Conservation (phyloP, 2,113 vertebrate species). For the Ivindomyrus marchei region DNA sequence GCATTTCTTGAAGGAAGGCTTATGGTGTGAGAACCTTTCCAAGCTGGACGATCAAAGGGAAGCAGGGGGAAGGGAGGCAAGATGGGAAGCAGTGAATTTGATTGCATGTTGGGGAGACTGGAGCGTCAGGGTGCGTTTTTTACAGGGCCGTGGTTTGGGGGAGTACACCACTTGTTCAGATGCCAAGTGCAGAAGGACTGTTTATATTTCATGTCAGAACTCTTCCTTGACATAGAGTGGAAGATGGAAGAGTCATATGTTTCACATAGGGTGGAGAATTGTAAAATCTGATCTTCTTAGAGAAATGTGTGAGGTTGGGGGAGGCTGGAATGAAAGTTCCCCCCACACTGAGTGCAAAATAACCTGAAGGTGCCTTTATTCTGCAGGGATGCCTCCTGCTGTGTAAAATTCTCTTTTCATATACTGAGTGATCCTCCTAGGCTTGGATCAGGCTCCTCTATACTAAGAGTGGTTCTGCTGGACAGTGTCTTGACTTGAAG, state of each 20-base stretch:
- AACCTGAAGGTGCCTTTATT: not conserved
- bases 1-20: conserved; percentile 2
- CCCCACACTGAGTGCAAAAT: not conserved
- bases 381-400: not conserved
- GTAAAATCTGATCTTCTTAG: conserved; percentile 3
- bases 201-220: not conserved
- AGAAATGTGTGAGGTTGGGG: not conserved
- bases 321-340: not conserved
- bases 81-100: not conserved
- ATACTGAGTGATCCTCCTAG: not conserved
- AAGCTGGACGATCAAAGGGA: conserved; percentile 1
- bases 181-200: not conserved
- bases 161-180: not conserved
- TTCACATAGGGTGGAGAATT: not conserved
- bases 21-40: conserved; percentile 15
- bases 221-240: not conserved
- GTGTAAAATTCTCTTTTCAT: not conserved
- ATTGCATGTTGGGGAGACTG: not conserved
- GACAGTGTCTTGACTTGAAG: not conserved
- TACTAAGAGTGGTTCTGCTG: not conserved
- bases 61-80: not conserved
- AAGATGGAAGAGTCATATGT: not conserved
- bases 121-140: not conserved
- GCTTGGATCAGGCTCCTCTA: not conserved
- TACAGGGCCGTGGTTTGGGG: not conserved